Conservation (phyloP, 1,140 invertebrate genomes). For the Caenorhabditis latens region DNA sequence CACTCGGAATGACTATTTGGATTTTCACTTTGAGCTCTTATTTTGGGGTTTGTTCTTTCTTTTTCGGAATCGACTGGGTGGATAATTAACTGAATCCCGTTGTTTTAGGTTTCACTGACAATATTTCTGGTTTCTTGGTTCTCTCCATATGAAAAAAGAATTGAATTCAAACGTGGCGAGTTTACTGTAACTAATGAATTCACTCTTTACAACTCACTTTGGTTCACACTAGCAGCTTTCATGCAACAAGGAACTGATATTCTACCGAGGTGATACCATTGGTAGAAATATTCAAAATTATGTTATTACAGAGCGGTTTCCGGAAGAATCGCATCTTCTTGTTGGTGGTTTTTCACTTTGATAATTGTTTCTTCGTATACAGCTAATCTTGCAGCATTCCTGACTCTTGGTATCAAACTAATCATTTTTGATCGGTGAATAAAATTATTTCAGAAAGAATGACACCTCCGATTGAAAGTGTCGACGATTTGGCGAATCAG, state of each 20-base stretch:
- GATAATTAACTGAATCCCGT: neutral
- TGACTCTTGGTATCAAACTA: conserved; percentile 82
- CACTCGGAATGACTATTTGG: conserved; percentile 98
- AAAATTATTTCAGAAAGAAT: conserved; percentile 55
- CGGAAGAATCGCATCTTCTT: conserved; percentile 92
- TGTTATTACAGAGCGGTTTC: conserved; percentile 84
- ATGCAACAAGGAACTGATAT: conserved; percentile 99
- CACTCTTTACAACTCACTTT: conserved; percentile 93
- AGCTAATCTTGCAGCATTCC: conserved; percentile 95
- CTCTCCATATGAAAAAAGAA: conserved; percentile 86
- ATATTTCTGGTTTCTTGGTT: conserved; percentile 85
- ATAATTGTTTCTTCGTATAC: conserved; percentile 98
- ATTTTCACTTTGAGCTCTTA: conserved; percentile 95
- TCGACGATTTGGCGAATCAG: conserved; percentile 93
- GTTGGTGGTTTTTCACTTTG: conserved; percentile 99
- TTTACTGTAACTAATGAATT: conserved; percentile 91
- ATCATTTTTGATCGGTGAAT: neutral
- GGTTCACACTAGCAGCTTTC: conserved; percentile 95
- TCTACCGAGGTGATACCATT: conserved; percentile 85
- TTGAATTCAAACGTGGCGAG: conserved; percentile 78
- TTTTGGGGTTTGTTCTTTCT: conserved; percentile 89
- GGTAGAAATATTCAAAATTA: neutral
- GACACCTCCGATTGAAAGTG: conserved; percentile 81
- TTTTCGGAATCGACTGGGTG: neutral
- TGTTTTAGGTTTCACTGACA: conserved; percentile 75